Evolutionary conservation across 2,888 invertebrate genomes (phyloP).

Genomic region (Drosophila paranaensis): DNA sequence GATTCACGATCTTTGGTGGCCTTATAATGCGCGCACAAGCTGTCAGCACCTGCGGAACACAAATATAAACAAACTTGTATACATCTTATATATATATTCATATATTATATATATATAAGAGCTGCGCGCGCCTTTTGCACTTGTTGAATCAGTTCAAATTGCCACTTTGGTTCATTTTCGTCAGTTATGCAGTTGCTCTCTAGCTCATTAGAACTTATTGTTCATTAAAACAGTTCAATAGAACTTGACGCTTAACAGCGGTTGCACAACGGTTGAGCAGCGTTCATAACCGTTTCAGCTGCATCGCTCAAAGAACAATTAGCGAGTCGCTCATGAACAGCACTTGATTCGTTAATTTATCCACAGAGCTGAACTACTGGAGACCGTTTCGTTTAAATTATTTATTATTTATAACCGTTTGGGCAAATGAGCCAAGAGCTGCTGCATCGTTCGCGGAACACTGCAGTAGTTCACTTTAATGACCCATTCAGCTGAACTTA

Average conservation of each 20-base stretch:
- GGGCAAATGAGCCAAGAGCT: not conserved
- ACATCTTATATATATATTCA: not conserved
- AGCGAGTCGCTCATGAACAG: not conserved
- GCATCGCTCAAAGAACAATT: not conserved
- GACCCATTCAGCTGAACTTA: not conserved
- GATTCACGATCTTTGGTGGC: conserved; percentile 89
- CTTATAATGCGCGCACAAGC: conserved; percentile 90
- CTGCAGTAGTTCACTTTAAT: conserved; percentile 3
- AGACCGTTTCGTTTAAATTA: not conserved
- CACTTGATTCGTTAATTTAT: not conserved
- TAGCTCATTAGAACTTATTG: not conserved
- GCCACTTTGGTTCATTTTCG: not conserved
- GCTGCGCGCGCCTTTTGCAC: not conserved
- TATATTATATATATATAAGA: not conserved
- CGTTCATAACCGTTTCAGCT: not conserved
- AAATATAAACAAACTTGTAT: not conserved
- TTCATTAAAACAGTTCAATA: not conserved
- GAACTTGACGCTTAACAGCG: not conserved
- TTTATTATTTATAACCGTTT: not conserved
- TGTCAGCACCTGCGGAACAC: conserved; percentile 86
- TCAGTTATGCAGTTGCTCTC: not conserved
- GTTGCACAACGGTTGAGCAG: conserved; percentile 3
- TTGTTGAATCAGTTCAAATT: not conserved
- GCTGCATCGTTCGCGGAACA: not conserved
- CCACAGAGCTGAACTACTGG: not conserved